These are phyloP conservation scores for Ectemnius cavifrons DNA, from an alignment of 2,888 invertebrate genomes.

Conservation along the genomic window DNA sequence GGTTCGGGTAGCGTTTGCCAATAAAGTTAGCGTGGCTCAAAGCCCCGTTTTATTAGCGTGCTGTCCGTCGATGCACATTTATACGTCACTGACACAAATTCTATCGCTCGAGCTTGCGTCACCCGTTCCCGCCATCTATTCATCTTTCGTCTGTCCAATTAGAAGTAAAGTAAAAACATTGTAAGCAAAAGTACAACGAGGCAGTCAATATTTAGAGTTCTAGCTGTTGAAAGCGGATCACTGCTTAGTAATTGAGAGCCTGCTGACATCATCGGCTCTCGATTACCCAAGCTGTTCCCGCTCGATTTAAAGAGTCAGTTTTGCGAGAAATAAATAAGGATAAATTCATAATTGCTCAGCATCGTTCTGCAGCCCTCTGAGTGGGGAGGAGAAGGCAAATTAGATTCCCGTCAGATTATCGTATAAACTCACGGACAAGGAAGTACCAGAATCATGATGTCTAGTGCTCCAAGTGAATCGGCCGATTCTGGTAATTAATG, in stretches of 20 bases:
- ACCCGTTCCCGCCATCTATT: not conserved
- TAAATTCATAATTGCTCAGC: too few relatives aligned
- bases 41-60: not conserved
- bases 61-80: not conserved
- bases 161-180: too few relatives aligned
- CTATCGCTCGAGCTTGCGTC: not conserved
- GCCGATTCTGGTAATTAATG: slow-evolving; percentile 44
- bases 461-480: slow-evolving; percentile 11
- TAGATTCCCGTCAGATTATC: not conserved
- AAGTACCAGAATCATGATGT: slow-evolving; percentile 32
- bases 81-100: not conserved
- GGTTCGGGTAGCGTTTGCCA: not conserved
- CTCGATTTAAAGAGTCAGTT: too few relatives aligned
- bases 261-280: slow-evolving; percentile 20
- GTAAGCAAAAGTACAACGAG: slow-evolving; percentile 6
- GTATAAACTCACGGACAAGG: not conserved
- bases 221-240: slow-evolving; percentile 22
- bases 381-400: slow-evolving; percentile 5
- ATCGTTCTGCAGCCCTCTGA: too few relatives aligned
- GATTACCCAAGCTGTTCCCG: too few relatives aligned
- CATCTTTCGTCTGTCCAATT: not conserved
- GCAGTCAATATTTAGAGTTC: slow-evolving; percentile 31
- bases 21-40: not conserved
- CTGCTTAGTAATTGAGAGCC: slow-evolving; percentile 17
- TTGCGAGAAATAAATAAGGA: too few relatives aligned